phyloP scores from a whole-genome alignment of 2,113 vertebrate species.

The Cariama cristata region DNA sequence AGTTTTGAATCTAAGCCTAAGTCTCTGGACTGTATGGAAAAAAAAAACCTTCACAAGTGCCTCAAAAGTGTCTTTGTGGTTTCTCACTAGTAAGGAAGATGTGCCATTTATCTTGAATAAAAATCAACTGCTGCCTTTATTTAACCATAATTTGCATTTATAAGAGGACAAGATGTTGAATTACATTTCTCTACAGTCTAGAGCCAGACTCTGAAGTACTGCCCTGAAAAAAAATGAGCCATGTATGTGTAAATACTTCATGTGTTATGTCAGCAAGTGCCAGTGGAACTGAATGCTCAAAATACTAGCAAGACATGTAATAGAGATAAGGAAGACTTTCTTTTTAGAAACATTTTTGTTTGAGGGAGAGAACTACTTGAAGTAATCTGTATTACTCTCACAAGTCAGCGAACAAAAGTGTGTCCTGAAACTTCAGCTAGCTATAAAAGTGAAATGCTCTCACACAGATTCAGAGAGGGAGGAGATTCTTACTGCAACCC shows the following conservation, averaged over 20 bases:
- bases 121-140: neutral
- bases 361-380: neutral
- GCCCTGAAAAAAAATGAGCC: neutral
- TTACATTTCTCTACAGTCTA: neutral
- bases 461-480: neutral
- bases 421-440: neutral
- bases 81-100: neutral
- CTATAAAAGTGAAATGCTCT: neutral
- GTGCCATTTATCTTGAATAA: neutral
- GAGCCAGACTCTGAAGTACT: neutral
- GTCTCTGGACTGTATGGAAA: neutral
- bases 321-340: neutral
- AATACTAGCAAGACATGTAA: neutral
- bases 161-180: neutral
- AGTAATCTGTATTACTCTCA: slow-evolving; percentile 26
- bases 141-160: neutral
- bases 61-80: neutral
- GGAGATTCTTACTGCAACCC: neutral
- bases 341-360: neutral
- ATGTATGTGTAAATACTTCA: neutral
- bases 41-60: neutral
- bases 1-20: neutral
- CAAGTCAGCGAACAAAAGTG: neutral
- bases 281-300: neutral
- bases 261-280: neutral